A percentile compares a stretch with the other conserved stretches of the same genome.
Conservation (phyloP, 2,888 invertebrate genomes). For the Rotaria macrura region DNA sequence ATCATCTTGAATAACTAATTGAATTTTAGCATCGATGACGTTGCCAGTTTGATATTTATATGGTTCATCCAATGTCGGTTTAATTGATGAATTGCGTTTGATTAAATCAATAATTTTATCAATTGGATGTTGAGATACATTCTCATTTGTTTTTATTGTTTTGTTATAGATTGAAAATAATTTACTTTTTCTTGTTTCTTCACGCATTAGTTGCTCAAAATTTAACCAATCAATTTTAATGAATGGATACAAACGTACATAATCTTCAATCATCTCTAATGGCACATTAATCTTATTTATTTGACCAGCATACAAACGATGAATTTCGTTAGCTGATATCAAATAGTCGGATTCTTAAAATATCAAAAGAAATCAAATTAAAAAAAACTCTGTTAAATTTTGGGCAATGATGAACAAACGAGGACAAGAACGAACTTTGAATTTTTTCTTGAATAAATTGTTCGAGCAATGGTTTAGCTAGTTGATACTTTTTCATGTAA, state of each 20-base stretch:
- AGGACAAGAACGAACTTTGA: background rate
- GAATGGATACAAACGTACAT: background rate
- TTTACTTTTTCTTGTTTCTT: background rate
- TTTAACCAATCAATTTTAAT: background rate
- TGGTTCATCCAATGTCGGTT: background rate
- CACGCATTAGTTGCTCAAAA: background rate
- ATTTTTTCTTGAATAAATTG: background rate
- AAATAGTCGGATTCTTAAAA: background rate
- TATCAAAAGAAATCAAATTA: background rate
- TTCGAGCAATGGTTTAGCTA: background rate
- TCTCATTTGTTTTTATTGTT: background rate
- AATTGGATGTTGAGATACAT: background rate
- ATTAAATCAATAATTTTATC: background rate
- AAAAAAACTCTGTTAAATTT: no score
- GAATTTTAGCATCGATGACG: background rate
- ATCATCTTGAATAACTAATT: background rate
- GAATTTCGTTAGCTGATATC: background rate
- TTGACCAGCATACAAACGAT: background rate
- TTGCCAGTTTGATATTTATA: background rate
- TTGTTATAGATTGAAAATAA: background rate
- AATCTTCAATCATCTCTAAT: slow-evolving; percentile 11
- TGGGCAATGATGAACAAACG: no score
- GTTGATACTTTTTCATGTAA: background rate
- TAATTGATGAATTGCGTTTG: background rate
- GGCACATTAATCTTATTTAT: background rate